A percentile compares a stretch with the other conserved stretches of the same genome.
These are phyloP conservation scores for Micromys minutus DNA, from an alignment of 2,113 vertebrate genomes.

Conservation along the genomic window DNA sequence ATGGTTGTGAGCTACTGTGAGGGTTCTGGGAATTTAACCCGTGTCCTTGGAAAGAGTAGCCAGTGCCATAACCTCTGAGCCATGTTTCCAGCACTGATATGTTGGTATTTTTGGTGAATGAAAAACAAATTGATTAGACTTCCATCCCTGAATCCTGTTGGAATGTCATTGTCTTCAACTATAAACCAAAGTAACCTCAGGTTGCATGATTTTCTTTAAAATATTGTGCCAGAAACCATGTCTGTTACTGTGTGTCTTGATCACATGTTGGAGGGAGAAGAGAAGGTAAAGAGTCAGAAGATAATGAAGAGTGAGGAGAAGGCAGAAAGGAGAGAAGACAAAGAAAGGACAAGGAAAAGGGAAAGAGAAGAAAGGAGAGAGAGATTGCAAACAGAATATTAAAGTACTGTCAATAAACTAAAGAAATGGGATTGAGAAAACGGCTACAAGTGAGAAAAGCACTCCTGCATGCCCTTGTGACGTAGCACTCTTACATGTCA, in stretches of 20 bases:
- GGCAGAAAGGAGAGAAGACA: background rate
- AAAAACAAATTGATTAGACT: background rate
- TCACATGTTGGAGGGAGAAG: background rate
- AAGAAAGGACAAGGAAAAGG: background rate
- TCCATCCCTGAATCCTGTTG: background rate
- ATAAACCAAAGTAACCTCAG: background rate
- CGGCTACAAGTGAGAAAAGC: background rate
- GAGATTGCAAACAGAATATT: background rate
- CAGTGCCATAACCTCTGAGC: background rate
- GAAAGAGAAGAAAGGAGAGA: background rate
- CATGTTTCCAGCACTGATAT: background rate
- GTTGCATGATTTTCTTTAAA: background rate
- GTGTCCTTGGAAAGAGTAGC: background rate
- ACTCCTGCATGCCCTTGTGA: background rate
- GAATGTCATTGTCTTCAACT: background rate
- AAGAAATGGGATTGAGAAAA: background rate
- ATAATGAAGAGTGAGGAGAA: background rate
- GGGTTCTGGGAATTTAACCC: background rate
- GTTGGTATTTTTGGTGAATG: background rate
- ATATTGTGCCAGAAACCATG: background rate
- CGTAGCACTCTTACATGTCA: no score
- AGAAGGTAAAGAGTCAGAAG: background rate
- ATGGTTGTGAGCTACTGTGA: background rate
- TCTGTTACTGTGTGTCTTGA: background rate
- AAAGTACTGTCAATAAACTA: background rate